Evolutionary conservation across 2,113 vertebrate genomes (phyloP), one percentile per base, ranked within the genome.

Genomic region (Hyperoodon ampullatus): DNA sequence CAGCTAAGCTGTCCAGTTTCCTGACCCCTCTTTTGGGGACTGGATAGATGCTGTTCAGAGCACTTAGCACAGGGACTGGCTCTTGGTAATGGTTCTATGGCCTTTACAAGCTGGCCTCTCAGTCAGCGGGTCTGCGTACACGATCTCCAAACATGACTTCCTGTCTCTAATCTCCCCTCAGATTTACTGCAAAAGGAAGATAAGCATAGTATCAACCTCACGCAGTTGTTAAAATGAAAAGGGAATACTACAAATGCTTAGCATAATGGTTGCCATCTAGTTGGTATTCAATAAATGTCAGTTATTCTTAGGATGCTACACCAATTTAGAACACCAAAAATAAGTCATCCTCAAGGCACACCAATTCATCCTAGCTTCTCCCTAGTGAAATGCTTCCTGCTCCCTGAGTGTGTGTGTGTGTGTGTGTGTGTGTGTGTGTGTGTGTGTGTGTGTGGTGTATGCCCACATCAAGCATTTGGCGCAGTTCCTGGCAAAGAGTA

Each of bases 401-500:
- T 88, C 8, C 72, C 58, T 88, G 58, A 70, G 42, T 23, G 11
- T 30, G 10, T 24, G 21, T 14, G 61, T 26, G 70, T 23, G 70
- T 26, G 42, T 44, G 23, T 42, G 39, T 42, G 71, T 74, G 39
- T 42, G 71, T 74, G 35, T 83, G 21, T 94, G 23, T 63, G 26
- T 39, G 39, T n/a, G 13, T 30, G 7, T 74, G 26, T 90, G 47
- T 60, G 23, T 68, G 16, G 39, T 42, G 71, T 78, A 1, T 24
- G 35, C 18, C 7, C 12, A 75, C 21, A 71, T 58, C 15, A 50
- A 83, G 24, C 7, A 86, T 78, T 74, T 88, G 39, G 23, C 44
- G 39, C 53, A 72, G 16, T 70, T 96, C 75, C 35, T 85, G 30
- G 35, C 26, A 89, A 75, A 83, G n/a, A 75, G 24, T 70, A 35